phyloP scores from a whole-genome alignment of 2,888 invertebrate genomes.

The Norana najaformis region DNA sequence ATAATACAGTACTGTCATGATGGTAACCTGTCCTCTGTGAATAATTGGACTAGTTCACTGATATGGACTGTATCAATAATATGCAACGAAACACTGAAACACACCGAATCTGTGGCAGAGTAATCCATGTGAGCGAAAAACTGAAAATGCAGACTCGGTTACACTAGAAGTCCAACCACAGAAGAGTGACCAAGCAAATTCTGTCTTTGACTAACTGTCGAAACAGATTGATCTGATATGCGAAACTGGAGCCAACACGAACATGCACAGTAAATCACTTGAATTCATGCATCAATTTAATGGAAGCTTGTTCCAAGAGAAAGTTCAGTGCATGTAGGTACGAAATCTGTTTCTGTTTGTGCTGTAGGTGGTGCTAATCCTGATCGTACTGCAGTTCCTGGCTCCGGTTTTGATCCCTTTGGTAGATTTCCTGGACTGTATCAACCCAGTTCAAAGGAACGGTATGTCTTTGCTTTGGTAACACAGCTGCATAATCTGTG shows the following conservation, averaged over 20 bases:
- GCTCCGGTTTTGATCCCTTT: constrained; percentile 14
- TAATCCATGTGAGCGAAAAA: background rate
- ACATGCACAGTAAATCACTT: too few relatives aligned
- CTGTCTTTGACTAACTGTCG: background rate
- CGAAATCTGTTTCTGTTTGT: background rate
- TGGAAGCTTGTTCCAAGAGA: background rate
- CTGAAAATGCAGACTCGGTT: background rate
- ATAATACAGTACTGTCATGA: background rate
- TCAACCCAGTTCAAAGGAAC: constrained; percentile 6
- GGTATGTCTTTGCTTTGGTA: background rate
- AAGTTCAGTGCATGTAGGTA: background rate
- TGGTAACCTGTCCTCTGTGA: background rate
- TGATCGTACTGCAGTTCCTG: background rate
- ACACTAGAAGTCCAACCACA: background rate
- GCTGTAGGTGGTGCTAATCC: background rate
- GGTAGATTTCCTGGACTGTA: background rate
- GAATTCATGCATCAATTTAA: background rate
- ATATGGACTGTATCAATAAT: background rate
- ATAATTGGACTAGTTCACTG: background rate
- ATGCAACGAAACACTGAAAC: background rate
- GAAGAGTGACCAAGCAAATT: background rate
- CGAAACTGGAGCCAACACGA: too few relatives aligned
- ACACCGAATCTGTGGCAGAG: background rate
- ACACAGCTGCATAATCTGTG: background rate
- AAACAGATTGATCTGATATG: background rate